Evolutionary conservation across 2,113 vertebrate genomes (phyloP).

Genomic region (Synchiropus splendidus): DNA sequence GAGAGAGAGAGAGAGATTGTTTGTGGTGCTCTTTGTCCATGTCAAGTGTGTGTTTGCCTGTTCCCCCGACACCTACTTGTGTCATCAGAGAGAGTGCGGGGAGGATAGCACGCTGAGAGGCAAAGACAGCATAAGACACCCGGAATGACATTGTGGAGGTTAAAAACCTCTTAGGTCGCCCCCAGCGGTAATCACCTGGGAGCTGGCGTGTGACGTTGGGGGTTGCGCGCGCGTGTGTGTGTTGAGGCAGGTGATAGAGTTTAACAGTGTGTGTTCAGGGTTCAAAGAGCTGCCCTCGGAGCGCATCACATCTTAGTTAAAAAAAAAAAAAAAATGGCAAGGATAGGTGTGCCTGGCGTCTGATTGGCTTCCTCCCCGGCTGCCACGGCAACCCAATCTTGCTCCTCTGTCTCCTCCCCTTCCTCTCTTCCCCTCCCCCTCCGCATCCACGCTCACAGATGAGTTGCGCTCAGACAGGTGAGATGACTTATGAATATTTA

Average conservation of each 20-base stretch:
- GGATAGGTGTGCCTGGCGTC: slow-evolving; percentile 23
- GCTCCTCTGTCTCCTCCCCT: slow-evolving; percentile 29
- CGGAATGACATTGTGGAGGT: slow-evolving; percentile 53
- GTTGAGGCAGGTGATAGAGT: slow-evolving; percentile 58
- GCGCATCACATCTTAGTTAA: slow-evolving; percentile 51
- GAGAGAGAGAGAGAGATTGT: too few species aligned
- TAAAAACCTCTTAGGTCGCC: slow-evolving; percentile 48
- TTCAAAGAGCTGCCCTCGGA: slow-evolving; percentile 60
- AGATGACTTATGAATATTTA: slow-evolving; percentile 68
- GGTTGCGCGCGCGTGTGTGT: slow-evolving; percentile 22
- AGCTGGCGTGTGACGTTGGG: slow-evolving; percentile 42
- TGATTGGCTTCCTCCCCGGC: slow-evolving; percentile 42
- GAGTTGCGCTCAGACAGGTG: slow-evolving; percentile 66
- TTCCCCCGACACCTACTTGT: slow-evolving; percentile 23
- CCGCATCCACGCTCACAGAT: slow-evolving; percentile 47
- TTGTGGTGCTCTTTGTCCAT: slow-evolving; percentile 17
- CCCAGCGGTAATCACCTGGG: slow-evolving; percentile 47
- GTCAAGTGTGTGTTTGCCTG: slow-evolving; percentile 3
- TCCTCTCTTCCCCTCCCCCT: slow-evolving; percentile 15
- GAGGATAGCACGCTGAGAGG: slow-evolving; percentile 13
- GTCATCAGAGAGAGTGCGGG: slow-evolving; percentile 28
- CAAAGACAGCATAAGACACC: slow-evolving; percentile 27
- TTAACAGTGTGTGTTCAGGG: slow-evolving; percentile 57
- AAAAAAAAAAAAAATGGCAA: slow-evolving; percentile 38
- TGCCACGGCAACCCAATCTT: slow-evolving; percentile 53